phyloP scores from a whole-genome alignment of 2,888 invertebrate species.

The Quadriops clusia region DNA sequence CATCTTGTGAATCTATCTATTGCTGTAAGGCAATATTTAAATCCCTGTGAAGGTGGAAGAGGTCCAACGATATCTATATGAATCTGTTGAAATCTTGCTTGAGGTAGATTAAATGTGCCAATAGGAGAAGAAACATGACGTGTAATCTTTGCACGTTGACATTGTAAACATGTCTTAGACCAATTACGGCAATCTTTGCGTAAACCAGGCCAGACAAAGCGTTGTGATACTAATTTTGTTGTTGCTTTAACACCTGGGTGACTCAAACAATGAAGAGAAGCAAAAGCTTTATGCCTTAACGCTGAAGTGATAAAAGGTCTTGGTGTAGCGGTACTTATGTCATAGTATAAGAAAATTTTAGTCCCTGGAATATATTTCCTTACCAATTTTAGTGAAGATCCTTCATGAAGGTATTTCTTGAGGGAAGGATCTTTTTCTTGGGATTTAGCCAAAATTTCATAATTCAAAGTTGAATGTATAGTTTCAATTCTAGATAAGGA shows the following conservation, averaged over 20 bases:
- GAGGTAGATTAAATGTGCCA: not conserved
- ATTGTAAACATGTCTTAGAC: not conserved
- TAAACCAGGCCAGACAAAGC: conserved; percentile 2
- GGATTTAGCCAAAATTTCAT: conserved; percentile 1
- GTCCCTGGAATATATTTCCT: not conserved
- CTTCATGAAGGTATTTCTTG: no score
- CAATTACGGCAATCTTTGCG: not conserved
- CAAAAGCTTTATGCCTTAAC: conserved; percentile 1
- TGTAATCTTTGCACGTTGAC: not conserved
- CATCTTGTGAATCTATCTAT: not conserved
- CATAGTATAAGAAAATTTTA: no score
- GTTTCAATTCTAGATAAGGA: conserved; percentile 6
- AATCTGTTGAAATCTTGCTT: not conserved
- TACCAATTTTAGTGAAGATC: conserved; percentile 1
- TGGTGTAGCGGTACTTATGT: no score
- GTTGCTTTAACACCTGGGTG: conserved; percentile 5
- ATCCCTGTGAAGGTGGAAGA: not conserved
- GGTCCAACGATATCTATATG: conserved; percentile 1
- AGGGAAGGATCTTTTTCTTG: conserved; percentile 4
- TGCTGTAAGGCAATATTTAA: not conserved
- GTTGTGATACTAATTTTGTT: conserved; percentile 2
- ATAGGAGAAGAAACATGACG: not conserved
- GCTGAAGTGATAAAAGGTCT: conserved; percentile 1
- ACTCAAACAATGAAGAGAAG: not conserved
- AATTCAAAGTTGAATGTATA: not conserved